These are phyloP conservation scores for Machimus rusticus DNA, from an alignment of 2,888 invertebrate genomes.

Conservation along the genomic window DNA sequence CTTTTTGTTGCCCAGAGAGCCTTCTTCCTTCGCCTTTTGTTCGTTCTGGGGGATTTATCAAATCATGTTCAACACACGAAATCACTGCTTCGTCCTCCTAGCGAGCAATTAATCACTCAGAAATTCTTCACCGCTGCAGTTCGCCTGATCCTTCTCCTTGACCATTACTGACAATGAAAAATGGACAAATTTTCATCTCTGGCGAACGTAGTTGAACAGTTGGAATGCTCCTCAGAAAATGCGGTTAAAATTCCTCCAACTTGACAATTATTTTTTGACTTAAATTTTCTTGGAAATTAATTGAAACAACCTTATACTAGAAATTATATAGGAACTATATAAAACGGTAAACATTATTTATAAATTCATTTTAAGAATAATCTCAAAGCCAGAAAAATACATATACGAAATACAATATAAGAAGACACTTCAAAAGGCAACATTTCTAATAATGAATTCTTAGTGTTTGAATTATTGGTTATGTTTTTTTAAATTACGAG, in stretches of 20 bases:
- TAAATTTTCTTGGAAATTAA: not conserved
- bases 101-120: conserved; percentile 25
- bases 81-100: conserved; percentile 11
- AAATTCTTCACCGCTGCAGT: conserved; percentile 28
- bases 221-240: not conserved
- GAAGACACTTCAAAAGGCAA: no score
- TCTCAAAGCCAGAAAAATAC: no score
- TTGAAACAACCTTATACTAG: not conserved
- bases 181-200: conserved; percentile 5
- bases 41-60: conserved; percentile 32
- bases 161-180: conserved; percentile 36
- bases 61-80: conserved; percentile 36
- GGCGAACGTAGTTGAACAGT: not conserved
- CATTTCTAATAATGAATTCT: no score
- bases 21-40: conserved; percentile 6
- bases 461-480: no score
- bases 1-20: not conserved
- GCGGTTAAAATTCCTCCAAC: not conserved
- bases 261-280: not conserved
- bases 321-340: no score
- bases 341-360: no score
- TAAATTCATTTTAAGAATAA: no score
- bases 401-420: no score
- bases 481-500: no score
- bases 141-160: conserved; percentile 19